phyloP scores from a whole-genome alignment of 2,797 vertebrate species.

The Pogoniulus pusillus region DNA sequence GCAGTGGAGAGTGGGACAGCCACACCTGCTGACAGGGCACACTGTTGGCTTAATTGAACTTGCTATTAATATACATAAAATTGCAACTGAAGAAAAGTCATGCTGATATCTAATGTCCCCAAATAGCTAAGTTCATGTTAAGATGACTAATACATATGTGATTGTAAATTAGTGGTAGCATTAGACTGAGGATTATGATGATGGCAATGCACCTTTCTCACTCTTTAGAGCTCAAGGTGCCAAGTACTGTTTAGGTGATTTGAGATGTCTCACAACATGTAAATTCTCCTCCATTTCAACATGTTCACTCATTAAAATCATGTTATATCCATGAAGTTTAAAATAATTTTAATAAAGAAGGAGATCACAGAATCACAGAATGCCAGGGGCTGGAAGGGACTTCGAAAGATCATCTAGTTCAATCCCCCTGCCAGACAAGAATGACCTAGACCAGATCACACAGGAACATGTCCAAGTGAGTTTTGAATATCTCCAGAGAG shows the following conservation, averaged over 20 bases:
- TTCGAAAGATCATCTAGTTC: no score
- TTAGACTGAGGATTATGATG: not conserved
- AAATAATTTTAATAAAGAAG: not conserved
- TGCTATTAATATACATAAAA: accelerated
- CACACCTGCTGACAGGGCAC: not conserved
- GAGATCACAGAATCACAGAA: no score
- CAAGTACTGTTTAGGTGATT: not conserved
- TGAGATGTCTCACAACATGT: not conserved
- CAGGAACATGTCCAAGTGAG: no score
- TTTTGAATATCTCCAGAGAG: no score
- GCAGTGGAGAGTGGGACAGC: not conserved
- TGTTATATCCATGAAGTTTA: not conserved
- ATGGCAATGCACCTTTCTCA: not conserved
- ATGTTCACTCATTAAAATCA: not conserved
- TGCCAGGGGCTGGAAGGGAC: no score
- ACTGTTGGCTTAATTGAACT: not conserved
- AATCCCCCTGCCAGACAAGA: no score
- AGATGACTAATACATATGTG: not conserved
- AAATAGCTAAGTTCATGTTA: not conserved
- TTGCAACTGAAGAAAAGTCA: not conserved
- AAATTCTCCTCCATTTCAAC: not conserved
- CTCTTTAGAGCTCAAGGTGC: not conserved
- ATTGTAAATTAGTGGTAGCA: not conserved
- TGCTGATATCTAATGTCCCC: not conserved
- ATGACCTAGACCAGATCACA: no score